Percentiles rank a stretch among this genome's conserved stretches.
Conservation (phyloP, 2,797 vertebrate genomes). For the Sphaeramia orbicularis region DNA sequence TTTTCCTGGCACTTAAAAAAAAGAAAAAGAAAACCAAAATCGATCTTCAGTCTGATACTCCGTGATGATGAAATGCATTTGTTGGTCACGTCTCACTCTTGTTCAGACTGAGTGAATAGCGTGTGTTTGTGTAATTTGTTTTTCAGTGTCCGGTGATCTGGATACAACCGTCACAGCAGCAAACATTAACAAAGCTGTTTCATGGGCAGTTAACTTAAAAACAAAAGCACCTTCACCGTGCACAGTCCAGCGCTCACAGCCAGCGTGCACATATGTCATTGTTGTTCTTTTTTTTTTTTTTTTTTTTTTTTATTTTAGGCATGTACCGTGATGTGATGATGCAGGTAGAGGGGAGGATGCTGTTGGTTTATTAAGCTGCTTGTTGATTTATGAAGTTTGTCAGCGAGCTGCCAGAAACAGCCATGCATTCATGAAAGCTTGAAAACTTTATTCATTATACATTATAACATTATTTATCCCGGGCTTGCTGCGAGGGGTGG, state of each 20-base stretch:
- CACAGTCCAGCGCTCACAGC: constrained; percentile 30
- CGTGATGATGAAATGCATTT: not conserved
- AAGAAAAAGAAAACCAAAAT: too few relatives aligned
- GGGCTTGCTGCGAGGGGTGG: not conserved
- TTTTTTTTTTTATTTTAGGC: constrained; percentile 1
- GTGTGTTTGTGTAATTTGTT: constrained; percentile 50
- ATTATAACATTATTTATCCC: constrained; percentile 44
- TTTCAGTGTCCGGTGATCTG: constrained; percentile 54
- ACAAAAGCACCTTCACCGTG: constrained; percentile 12
- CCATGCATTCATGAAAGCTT: constrained; percentile 37
- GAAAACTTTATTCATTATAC: constrained; percentile 61
- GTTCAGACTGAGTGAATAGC: constrained; percentile 46
- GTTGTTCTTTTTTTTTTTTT: not conserved
- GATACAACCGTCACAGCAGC: constrained; percentile 56
- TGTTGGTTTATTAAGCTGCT: constrained; percentile 37
- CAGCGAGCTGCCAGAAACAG: constrained; percentile 52
- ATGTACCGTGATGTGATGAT: not conserved
- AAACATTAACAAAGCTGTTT: constrained; percentile 70
- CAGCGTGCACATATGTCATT: constrained; percentile 2
- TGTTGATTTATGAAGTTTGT: constrained; percentile 61
- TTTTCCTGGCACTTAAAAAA: too few relatives aligned
- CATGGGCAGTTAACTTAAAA: constrained; percentile 64
- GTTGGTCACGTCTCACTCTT: constrained; percentile 6
- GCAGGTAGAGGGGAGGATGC: not conserved
- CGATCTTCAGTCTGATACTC: too few relatives aligned